Percentiles rank a stretch among this genome's conserved stretches.
These are phyloP conservation scores for Molorchus minor DNA, from an alignment of 2,888 invertebrate genomes.

Conservation along the genomic window DNA sequence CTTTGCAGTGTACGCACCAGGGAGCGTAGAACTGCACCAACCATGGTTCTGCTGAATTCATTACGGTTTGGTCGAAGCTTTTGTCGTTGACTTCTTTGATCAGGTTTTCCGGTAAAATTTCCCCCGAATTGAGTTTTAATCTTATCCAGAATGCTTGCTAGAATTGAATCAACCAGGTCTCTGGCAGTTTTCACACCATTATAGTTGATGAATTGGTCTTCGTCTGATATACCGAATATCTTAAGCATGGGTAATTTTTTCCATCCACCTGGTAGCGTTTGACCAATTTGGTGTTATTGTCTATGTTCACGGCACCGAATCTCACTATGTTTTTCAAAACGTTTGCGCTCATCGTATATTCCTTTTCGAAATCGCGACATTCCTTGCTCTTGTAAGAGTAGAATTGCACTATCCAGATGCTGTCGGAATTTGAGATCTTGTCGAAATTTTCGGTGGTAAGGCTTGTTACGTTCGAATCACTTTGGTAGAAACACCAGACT, in stretches of 20 bases:
- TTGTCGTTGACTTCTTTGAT: slow-evolving; percentile 88
- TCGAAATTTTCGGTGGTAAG: slow-evolving; percentile 85
- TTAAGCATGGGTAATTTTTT: slow-evolving; percentile 91
- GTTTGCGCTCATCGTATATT: slow-evolving; percentile 87
- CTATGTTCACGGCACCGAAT: slow-evolving; percentile 86
- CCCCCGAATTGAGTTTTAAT: slow-evolving; percentile 15
- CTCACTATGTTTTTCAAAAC: slow-evolving; percentile 90
- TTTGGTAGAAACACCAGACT: neutral
- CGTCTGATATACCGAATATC: slow-evolving; percentile 79
- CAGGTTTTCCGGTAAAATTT: slow-evolving; percentile 53
- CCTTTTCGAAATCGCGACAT: slow-evolving; percentile 84
- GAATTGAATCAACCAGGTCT: slow-evolving; percentile 79
- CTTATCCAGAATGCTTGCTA: slow-evolving; percentile 61
- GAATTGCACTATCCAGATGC: slow-evolving; percentile 92
- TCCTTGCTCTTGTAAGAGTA: slow-evolving; percentile 93
- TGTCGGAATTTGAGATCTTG: slow-evolving; percentile 78
- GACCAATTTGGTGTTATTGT: slow-evolving; percentile 80
- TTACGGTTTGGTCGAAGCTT: slow-evolving; percentile 88
- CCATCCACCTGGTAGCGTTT: slow-evolving; percentile 67
- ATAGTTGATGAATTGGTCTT: slow-evolving; percentile 79
- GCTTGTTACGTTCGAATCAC: slow-evolving; percentile 72
- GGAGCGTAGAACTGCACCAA: slow-evolving; percentile 94
- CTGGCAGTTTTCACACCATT: slow-evolving; percentile 80
- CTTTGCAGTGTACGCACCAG: slow-evolving; percentile 94
- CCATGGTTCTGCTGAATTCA: slow-evolving; percentile 91